Evolutionary conservation across 2,113 vertebrate genomes (phyloP).

Genomic region (Nesoenas mayeri): DNA sequence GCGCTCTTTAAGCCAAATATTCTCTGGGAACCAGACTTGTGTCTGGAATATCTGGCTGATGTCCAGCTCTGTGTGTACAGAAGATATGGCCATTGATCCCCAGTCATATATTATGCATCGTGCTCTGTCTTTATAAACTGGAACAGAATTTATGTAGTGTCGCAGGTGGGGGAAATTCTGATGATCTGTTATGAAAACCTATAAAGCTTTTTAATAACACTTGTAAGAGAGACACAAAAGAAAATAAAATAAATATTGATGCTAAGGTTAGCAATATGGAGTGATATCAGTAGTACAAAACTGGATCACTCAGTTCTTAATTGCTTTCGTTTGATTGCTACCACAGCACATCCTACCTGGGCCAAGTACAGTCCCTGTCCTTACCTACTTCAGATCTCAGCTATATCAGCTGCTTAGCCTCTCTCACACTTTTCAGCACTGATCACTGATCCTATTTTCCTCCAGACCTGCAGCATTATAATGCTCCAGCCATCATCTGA

Average conservation of each 20-base stretch:
- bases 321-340: not conserved
- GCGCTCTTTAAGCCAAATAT: slow-evolving; percentile 1
- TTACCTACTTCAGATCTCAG: not conserved
- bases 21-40: slow-evolving; percentile 37
- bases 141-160: not conserved
- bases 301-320: not conserved
- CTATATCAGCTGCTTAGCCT: not conserved
- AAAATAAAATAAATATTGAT: not conserved
- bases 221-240: not conserved
- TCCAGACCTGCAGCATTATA: not conserved
- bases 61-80: slow-evolving; percentile 26
- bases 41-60: slow-evolving; percentile 34
- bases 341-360: not conserved
- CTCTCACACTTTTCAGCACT: not conserved
- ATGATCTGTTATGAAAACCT: not conserved
- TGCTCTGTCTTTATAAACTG: not conserved
- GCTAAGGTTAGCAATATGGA: not conserved
- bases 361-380: not conserved
- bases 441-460: not conserved
- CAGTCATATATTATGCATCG: not conserved
- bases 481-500: not conserved
- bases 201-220: not conserved
- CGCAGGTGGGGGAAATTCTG: not conserved
- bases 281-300: not conserved
- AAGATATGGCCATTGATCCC: slow-evolving; percentile 40